These are phyloP conservation scores for Drosophila pachea DNA, from an alignment of 1,140 invertebrate species.

Conservation along the genomic window DNA sequence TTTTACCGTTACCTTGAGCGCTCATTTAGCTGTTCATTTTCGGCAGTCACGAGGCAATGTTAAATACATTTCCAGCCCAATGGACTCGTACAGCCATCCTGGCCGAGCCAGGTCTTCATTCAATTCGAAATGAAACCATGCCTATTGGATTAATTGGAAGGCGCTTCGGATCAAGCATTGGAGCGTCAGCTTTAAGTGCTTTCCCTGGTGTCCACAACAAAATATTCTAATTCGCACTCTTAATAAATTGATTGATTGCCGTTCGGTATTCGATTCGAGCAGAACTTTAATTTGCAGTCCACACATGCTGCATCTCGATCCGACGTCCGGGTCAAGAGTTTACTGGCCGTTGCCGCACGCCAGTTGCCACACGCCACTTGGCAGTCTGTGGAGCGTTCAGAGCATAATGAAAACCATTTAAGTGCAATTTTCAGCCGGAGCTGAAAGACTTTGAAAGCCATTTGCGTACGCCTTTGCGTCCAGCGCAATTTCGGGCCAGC, in stretches of 20 bases:
- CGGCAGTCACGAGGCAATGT: no score
- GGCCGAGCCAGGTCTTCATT: no score
- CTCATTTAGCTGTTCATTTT: no score
- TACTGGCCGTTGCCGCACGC: no score
- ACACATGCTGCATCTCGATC: background rate
- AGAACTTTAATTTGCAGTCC: background rate
- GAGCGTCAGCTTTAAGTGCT: background rate
- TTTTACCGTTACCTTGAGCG: no score
- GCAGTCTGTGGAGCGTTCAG: background rate
- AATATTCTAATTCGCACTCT: slow-evolving; percentile 25
- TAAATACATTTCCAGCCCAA: background rate
- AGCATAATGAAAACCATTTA: slow-evolving; percentile 52
- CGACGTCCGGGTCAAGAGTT: no score
- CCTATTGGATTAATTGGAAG: no score
- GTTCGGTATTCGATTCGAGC: slow-evolving; percentile 6
- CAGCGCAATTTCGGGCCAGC: no score
- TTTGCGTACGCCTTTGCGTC: slow-evolving; percentile 23
- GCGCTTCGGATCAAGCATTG: no score
- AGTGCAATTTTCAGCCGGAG: slow-evolving; percentile 45
- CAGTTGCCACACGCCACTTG: background rate
- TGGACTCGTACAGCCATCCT: no score
- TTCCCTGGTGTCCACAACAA: background rate
- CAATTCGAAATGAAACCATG: no score
- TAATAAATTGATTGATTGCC: slow-evolving; percentile 56
- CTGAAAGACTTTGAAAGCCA: slow-evolving; percentile 23